Percentiles rank a stretch among this genome's conserved stretches.
Conservation (phyloP, 2,888 invertebrate species). For the Drosophila nigricruria region DNA sequence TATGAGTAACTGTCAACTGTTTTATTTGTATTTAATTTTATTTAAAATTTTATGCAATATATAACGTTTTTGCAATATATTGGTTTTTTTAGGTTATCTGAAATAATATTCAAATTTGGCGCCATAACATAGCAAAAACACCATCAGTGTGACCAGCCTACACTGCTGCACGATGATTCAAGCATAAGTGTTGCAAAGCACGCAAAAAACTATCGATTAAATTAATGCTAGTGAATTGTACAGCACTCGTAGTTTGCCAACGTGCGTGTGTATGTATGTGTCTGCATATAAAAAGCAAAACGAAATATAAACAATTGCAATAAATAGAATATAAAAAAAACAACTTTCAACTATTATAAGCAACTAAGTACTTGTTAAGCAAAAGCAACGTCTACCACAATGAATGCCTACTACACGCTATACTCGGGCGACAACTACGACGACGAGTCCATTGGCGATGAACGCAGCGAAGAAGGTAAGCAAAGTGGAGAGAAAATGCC, state of each 20-base stretch:
- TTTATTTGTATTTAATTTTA: not conserved
- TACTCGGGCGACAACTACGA: slow-evolving; percentile 66
- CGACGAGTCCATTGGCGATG: slow-evolving; percentile 71
- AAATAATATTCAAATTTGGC: not conserved
- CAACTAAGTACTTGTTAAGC: not conserved
- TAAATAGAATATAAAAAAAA: slow-evolving; percentile 8
- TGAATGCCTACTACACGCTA: slow-evolving; percentile 60
- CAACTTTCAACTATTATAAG: not conserved
- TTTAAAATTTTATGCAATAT: not conserved
- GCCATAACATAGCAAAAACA: not conserved
- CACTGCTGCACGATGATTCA: not conserved
- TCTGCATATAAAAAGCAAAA: slow-evolving; percentile 20
- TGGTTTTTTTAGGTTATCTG: not conserved
- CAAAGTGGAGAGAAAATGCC: slow-evolving; percentile 2
- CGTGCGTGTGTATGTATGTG: slow-evolving; percentile 32
- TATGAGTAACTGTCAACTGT: not conserved
- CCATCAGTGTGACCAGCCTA: too few relatives aligned
- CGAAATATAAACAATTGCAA: slow-evolving; percentile 51
- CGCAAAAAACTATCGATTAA: slow-evolving; percentile 5
- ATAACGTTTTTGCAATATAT: not conserved
- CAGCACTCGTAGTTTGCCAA: slow-evolving; percentile 22
- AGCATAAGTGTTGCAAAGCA: slow-evolving; percentile 5
- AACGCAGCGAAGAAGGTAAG: slow-evolving; percentile 74
- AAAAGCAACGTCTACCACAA: slow-evolving; percentile 9
- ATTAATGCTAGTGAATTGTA: slow-evolving; percentile 23